Evolutionary conservation across 2,797 vertebrate genomes (phyloP).

Genomic region (Neopelma chrysocephalum): DNA sequence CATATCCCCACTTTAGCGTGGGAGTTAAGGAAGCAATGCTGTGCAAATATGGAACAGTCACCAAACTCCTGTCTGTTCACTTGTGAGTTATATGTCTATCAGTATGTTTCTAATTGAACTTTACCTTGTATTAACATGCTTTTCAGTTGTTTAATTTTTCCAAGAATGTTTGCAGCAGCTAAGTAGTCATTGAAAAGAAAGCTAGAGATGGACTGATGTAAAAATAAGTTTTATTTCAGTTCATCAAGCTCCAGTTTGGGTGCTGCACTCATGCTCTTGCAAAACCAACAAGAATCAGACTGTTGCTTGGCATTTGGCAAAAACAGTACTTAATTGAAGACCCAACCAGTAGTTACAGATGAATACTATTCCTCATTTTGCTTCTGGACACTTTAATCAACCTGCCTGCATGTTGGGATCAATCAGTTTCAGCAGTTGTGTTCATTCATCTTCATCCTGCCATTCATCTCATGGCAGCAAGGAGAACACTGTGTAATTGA

Average conservation of each 20-base stretch:
- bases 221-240: slow-evolving; percentile 2
- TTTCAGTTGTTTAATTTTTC: not conserved
- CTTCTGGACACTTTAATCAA: slow-evolving; percentile 77
- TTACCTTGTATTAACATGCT: not conserved
- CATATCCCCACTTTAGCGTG: not conserved
- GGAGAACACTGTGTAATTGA: slow-evolving; percentile 71
- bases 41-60: not conserved
- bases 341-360: slow-evolving; percentile 56
- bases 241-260: not conserved
- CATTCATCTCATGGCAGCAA: slow-evolving; percentile 67
- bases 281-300: slow-evolving; percentile 13
- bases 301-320: slow-evolving; percentile 43
- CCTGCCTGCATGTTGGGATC: slow-evolving; percentile 64
- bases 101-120: not conserved
- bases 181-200: not conserved
- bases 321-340: slow-evolving; percentile 69
- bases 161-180: not conserved
- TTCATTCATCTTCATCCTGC: slow-evolving; percentile 74
- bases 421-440: slow-evolving; percentile 65
- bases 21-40: not conserved
- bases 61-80: not conserved
- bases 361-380: slow-evolving; percentile 70
- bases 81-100: not conserved
- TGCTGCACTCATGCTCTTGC: not conserved
- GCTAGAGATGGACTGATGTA: not conserved